Percentiles rank a stretch among this genome's conserved stretches.
These are phyloP conservation scores for Mya arenaria DNA, from an alignment of 1,140 invertebrate genomes.

Conservation along the genomic window DNA sequence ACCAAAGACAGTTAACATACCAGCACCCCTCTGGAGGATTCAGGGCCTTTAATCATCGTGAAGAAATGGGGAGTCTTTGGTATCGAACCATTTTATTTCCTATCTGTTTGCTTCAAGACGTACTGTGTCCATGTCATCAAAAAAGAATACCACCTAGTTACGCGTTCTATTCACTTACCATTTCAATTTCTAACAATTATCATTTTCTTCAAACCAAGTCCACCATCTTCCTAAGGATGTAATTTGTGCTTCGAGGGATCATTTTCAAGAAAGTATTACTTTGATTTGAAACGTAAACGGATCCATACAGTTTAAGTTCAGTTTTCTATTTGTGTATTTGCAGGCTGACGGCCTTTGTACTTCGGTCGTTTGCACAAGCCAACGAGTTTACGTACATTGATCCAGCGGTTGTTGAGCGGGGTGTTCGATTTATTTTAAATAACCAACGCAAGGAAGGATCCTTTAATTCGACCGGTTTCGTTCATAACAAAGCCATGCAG, in stretches of 20 bases:
- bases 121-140: no score
- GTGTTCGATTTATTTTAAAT: conserved; percentile 89
- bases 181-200: no score
- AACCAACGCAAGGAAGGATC: conserved; percentile 90
- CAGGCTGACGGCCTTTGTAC: conserved; percentile 92
- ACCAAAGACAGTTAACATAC: conserved; percentile 96
- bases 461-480: conserved; percentile 83
- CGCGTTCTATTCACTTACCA: no score
- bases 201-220: background rate
- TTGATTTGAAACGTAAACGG: no score
- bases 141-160: no score
- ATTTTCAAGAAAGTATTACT: no score
- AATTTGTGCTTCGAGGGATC: no score
- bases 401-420: conserved; percentile 85
- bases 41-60: conserved; percentile 93
- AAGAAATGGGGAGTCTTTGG: conserved; percentile 93
- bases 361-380: conserved; percentile 91
- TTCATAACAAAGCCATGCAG: conserved; percentile 69
- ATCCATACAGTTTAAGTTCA: no score
- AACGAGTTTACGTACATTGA: conserved; percentile 86
- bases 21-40: conserved; percentile 95
- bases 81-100: no score
- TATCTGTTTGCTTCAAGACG: no score
- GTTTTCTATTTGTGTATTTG: no score
- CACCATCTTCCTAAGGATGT: no score